phyloP scores from a whole-genome alignment of 2,888 invertebrate genomes.

The Scrobipalpa atriplicella region DNA sequence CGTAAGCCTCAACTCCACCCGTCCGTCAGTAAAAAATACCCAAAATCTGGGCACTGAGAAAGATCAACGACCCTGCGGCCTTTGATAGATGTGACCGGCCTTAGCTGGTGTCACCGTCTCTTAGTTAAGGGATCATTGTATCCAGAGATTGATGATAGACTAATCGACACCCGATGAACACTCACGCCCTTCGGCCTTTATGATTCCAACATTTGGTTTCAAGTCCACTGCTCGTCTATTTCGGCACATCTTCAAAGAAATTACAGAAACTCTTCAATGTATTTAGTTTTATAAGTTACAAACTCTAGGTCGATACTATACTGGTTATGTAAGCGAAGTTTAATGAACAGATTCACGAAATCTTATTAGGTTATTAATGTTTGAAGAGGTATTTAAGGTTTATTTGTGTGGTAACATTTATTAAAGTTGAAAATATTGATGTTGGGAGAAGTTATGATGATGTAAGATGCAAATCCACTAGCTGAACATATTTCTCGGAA shows the following conservation, averaged over 20 bases:
- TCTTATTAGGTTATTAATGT: conserved; percentile 4
- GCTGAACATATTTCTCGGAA: no score
- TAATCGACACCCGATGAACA: conserved; percentile 61
- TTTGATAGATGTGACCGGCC: conserved; percentile 52
- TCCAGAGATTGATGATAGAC: conserved; percentile 67
- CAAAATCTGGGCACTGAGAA: conserved; percentile 30
- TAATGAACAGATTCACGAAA: conserved; percentile 6
- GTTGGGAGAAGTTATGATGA: no score
- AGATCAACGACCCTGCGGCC: conserved; percentile 45
- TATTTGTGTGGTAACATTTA: conserved; percentile 25
- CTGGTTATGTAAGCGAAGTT: conserved; percentile 5
- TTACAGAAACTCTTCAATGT: not conserved
- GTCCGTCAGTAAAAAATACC: not conserved
- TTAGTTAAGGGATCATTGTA: conserved; percentile 72
- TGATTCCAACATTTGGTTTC: not conserved
- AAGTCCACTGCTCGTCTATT: not conserved
- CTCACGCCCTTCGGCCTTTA: conserved; percentile 12
- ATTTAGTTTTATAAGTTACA: not conserved
- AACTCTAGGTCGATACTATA: not conserved
- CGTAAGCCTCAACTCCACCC: not conserved
- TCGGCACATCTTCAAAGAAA: not conserved
- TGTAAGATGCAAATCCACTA: no score
- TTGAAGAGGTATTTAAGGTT: conserved; percentile 15
- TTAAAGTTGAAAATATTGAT: no score
- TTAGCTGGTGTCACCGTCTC: conserved; percentile 59